These are phyloP conservation scores for Ciconia stormi DNA, from an alignment of 2,113 vertebrate genomes.

Conservation along the genomic window DNA sequence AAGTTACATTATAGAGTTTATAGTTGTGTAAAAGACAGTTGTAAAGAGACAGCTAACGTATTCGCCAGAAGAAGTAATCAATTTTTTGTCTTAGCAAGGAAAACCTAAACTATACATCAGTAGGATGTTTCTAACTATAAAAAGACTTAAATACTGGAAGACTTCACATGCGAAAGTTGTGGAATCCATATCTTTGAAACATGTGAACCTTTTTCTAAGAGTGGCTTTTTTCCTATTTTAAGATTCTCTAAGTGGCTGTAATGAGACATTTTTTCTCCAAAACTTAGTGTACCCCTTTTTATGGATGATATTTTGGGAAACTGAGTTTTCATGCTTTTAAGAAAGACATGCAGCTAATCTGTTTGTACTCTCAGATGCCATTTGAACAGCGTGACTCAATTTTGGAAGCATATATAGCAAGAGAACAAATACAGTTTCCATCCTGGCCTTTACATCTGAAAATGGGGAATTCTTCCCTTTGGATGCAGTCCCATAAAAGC, in stretches of 20 bases:
- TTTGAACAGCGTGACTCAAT: constrained; percentile 18
- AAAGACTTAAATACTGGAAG: background rate
- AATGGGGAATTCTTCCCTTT: background rate
- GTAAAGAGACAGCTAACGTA: background rate
- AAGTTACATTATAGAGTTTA: background rate
- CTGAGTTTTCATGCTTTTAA: constrained; percentile 7
- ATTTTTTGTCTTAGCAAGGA: background rate
- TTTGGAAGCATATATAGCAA: background rate
- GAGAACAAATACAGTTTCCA: background rate
- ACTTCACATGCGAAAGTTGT: background rate
- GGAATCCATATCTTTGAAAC: background rate
- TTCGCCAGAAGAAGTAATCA: background rate
- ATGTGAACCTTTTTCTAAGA: background rate
- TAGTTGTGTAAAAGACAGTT: background rate
- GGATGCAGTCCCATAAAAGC: background rate
- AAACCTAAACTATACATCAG: background rate
- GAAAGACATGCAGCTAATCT: constrained; percentile 16
- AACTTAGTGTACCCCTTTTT: constrained; percentile 6
- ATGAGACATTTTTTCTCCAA: background rate
- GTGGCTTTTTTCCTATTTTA: background rate
- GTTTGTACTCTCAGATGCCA: constrained; percentile 22
- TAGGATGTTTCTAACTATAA: background rate
- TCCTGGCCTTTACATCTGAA: background rate
- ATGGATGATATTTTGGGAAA: constrained; percentile 12
- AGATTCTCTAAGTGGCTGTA: background rate